A percentile compares a stretch with the other conserved stretches of the same genome.
phyloP scores from a whole-genome alignment of 2,888 invertebrate genomes.

The Alloscopus bannaensis region DNA sequence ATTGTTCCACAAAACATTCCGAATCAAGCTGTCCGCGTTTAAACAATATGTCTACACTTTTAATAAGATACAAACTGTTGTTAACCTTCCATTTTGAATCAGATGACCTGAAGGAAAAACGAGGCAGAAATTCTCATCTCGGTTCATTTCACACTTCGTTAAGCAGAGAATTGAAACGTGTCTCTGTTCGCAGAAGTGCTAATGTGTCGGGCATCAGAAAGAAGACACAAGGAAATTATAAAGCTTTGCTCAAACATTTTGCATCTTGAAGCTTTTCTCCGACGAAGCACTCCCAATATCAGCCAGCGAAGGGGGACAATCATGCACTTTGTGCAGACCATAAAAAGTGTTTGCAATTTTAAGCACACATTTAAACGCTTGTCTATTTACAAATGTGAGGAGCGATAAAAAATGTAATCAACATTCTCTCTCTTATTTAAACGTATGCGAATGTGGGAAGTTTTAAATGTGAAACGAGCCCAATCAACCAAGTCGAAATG shows the following conservation, averaged over 20 bases:
- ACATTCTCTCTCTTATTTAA: too few relatives aligned
- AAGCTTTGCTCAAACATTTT: neutral
- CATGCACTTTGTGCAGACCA: neutral
- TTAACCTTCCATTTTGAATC: neutral
- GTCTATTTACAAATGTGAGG: conserved; percentile 3
- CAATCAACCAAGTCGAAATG: conserved; percentile 10
- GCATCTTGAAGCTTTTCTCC: neutral
- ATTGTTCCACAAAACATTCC: conserved; percentile 1
- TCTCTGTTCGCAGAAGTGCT: too few relatives aligned
- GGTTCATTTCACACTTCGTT: too few relatives aligned
- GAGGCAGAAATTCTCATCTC: too few relatives aligned
- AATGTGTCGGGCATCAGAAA: too few relatives aligned
- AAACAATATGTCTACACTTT: neutral
- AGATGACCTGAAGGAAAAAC: neutral
- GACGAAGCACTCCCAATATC: neutral
- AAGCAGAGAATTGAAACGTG: too few relatives aligned
- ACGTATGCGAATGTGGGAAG: neutral
- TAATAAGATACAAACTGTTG: neutral
- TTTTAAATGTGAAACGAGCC: neutral
- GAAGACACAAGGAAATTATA: too few relatives aligned
- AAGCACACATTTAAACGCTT: neutral
- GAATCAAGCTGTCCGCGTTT: neutral
- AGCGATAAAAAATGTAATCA: conserved; percentile 13
- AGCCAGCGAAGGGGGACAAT: neutral
- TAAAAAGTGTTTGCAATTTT: conserved; percentile 7